Percentiles rank a stretch among this genome's conserved stretches.
Conservation (phyloP, 2,113 vertebrate genomes). For the Brachyhypopomus gauderio region DNA sequence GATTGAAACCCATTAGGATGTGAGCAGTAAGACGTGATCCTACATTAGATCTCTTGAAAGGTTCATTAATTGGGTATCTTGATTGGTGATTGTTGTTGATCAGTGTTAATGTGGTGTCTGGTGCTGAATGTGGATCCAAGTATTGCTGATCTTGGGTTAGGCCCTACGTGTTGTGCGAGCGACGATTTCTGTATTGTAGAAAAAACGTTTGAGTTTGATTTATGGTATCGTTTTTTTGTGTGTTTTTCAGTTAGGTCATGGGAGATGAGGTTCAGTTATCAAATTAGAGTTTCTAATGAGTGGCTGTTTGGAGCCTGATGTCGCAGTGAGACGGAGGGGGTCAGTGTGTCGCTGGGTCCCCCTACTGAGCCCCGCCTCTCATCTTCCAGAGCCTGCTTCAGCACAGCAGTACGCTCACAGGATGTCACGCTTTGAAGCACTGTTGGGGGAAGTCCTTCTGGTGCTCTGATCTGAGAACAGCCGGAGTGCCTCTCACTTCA, state of each 20-base stretch:
- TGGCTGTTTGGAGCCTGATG: neutral
- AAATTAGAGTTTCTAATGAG: neutral
- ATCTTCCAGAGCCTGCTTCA: slow-evolving; percentile 54
- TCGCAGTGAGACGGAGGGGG: neutral
- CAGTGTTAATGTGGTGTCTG: too few relatives aligned
- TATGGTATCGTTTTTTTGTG: neutral
- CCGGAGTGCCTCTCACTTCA: neutral
- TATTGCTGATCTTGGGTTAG: too few relatives aligned
- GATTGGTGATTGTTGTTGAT: too few relatives aligned
- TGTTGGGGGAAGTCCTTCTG: neutral
- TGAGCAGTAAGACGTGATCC: neutral
- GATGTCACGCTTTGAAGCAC: slow-evolving; percentile 42
- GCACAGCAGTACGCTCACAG: slow-evolving; percentile 30
- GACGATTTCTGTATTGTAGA: too few relatives aligned
- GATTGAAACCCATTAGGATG: neutral
- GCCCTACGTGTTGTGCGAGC: too few relatives aligned
- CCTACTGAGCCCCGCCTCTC: slow-evolving; percentile 55
- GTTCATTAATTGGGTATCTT: too few relatives aligned
- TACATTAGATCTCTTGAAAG: neutral
- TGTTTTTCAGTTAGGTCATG: too few relatives aligned
- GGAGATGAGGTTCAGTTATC: too few relatives aligned
- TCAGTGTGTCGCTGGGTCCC: neutral
- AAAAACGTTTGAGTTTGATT: too few relatives aligned
- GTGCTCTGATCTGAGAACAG: neutral
- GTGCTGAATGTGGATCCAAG: too few relatives aligned